Evolutionary conservation across 1,140 invertebrate genomes (phyloP).

Genomic region (Drosophila lowei): DNA sequence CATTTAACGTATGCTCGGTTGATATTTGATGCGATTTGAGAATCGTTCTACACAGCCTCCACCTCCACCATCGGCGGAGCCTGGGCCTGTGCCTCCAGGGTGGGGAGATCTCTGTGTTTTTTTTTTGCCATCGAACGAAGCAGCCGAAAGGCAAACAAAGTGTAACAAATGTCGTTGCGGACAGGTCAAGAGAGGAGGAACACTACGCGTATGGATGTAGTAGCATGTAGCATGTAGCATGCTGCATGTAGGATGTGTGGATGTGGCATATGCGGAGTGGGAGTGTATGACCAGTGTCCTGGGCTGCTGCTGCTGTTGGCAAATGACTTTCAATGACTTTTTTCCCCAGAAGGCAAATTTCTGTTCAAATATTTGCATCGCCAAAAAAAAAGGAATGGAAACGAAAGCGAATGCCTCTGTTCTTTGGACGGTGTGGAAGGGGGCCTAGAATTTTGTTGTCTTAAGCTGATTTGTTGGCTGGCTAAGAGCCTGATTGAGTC

Average conservation of each 20-base stretch:
- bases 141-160: constrained; percentile 75
- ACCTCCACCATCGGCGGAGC: too few relatives aligned
- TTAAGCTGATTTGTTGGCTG: constrained; percentile 78
- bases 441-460: constrained; percentile 50
- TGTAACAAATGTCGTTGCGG: constrained; percentile 75
- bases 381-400: background rate
- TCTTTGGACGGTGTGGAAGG: background rate
- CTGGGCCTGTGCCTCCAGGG: too few relatives aligned
- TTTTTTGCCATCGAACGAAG: constrained; percentile 20
- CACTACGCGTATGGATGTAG: background rate
- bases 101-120: too few relatives aligned
- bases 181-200: constrained; percentile 10
- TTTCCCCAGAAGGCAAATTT: constrained; percentile 35
- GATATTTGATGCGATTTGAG: constrained; percentile 82
- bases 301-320: constrained; percentile 34
- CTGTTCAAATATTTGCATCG: constrained; percentile 66
- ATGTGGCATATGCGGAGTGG: too few relatives aligned
- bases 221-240: too few relatives aligned
- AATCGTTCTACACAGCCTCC: constrained; percentile 28
- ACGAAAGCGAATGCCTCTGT: background rate
- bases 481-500: constrained; percentile 72
- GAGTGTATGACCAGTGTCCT: too few relatives aligned
- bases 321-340: constrained; percentile 76
- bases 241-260: too few relatives aligned
- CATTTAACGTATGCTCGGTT: constrained; percentile 83